These are phyloP conservation scores for Petrolisthes manimaculis DNA, from an alignment of 2,888 invertebrate genomes.

Conservation along the genomic window DNA sequence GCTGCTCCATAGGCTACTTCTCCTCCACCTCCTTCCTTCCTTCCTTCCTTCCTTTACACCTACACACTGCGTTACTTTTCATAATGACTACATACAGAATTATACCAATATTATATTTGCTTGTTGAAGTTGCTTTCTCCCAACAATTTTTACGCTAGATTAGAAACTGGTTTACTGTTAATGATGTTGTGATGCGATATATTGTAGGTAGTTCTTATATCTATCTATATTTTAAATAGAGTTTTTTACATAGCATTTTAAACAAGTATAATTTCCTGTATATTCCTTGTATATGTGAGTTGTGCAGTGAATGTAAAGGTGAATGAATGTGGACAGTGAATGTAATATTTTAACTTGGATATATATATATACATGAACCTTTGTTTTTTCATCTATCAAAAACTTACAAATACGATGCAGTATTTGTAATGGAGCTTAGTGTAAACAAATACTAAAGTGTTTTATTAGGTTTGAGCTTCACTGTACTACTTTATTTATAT, in stretches of 20 bases:
- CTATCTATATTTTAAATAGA: neutral
- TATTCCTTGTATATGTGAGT: slow-evolving; percentile 1
- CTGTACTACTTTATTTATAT: too few relatives aligned
- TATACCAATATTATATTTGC: neutral
- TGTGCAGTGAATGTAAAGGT: neutral
- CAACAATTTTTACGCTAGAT: slow-evolving; percentile 5
- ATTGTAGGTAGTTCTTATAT: neutral
- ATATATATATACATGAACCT: too few relatives aligned
- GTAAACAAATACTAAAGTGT: too few relatives aligned
- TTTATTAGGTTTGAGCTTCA: too few relatives aligned
- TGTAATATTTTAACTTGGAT: too few relatives aligned
- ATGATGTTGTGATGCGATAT: neutral
- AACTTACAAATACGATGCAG: too few relatives aligned
- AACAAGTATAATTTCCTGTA: neutral
- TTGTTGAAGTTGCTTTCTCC: neutral
- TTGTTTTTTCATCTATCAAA: too few relatives aligned
- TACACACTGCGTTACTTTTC: neutral
- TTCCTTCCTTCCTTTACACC: slow-evolving; percentile 7
- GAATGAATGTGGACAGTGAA: too few relatives aligned
- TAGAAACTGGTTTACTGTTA: slow-evolving; percentile 3
- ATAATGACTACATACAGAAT: slow-evolving; percentile 1
- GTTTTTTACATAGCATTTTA: neutral
- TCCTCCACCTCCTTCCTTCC: slow-evolving; percentile 26
- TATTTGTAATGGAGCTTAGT: too few relatives aligned
- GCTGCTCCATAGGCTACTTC: neutral